Conservation (phyloP, 2,888 invertebrate species). For the Scaptomyza reducta region DNA sequence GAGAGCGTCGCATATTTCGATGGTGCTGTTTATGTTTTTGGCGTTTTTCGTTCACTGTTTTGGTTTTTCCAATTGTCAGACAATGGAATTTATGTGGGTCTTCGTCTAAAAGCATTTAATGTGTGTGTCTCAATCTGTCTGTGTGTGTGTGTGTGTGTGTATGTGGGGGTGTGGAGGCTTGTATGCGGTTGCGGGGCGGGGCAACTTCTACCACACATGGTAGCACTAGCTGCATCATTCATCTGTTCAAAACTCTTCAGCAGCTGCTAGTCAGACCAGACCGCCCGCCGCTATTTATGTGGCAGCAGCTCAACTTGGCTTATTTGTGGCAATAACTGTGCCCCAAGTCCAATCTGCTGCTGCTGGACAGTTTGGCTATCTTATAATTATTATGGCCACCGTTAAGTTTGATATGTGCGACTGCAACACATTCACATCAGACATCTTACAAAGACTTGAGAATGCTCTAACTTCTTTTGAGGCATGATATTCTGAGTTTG, state of each 20-base stretch:
- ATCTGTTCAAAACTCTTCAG: conserved; percentile 33
- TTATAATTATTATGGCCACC: conserved; percentile 32
- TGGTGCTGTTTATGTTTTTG: not conserved
- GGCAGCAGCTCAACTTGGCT: conserved; percentile 45
- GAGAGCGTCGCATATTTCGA: conserved; percentile 50
- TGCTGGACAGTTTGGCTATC: conserved; percentile 14
- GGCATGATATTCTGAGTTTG: too few relatives aligned
- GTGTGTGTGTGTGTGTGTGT: not conserved
- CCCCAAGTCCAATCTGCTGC: conserved; percentile 4
- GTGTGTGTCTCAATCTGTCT: not conserved
- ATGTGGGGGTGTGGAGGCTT: not conserved
- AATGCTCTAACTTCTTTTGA: not conserved
- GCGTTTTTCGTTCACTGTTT: conserved; percentile 28
- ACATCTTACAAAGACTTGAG: not conserved
- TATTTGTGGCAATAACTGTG: conserved; percentile 22
- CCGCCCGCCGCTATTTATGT: conserved; percentile 47
- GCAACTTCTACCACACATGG: not conserved
- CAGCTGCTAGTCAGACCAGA: conserved; percentile 10
- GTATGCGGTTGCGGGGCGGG: not conserved
- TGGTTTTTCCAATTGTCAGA: conserved; percentile 49
- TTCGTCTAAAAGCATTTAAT: conserved; percentile 16
- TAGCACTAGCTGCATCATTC: conserved; percentile 12
- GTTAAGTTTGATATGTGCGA: not conserved
- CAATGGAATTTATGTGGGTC: conserved; percentile 59
- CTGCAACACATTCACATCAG: not conserved